phyloP scores from a whole-genome alignment of 2,113 vertebrate genomes.

The Oryzias celebensis region DNA sequence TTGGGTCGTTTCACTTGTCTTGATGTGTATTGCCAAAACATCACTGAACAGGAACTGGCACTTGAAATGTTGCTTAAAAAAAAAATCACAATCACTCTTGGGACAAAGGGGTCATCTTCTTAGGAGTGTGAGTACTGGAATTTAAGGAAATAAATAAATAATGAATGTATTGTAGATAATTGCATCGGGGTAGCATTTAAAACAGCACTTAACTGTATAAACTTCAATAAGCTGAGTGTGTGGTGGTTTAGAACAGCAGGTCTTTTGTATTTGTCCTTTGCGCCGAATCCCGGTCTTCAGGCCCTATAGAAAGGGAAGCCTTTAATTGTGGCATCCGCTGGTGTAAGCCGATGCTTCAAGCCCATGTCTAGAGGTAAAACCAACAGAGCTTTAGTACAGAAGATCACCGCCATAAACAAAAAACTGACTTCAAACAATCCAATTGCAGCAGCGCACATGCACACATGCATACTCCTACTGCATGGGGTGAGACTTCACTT shows the following conservation, averaged over 20 bases:
- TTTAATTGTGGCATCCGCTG: constrained; percentile 22
- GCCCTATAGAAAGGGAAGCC: constrained; percentile 3
- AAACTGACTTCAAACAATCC: constrained; percentile 20
- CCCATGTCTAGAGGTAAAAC: constrained; percentile 22
- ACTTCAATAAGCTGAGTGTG: constrained; percentile 51
- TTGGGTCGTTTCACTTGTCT: constrained; percentile 39
- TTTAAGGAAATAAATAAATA: constrained; percentile 47
- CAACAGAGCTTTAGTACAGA: constrained; percentile 20
- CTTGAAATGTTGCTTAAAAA: constrained; percentile 55
- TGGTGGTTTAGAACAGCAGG: constrained; percentile 46
- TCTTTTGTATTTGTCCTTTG: constrained; percentile 32
- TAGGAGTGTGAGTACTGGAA: constrained; percentile 54
- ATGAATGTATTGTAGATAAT: constrained; percentile 65
- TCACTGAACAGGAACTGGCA: constrained; percentile 61
- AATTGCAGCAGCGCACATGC: constrained; percentile 44
- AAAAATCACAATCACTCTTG: constrained; percentile 57
- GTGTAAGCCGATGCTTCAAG: constrained; percentile 10
- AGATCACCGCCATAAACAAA: constrained; percentile 4
- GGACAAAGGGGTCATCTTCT: constrained; percentile 15
- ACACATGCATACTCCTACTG: constrained; percentile 46
- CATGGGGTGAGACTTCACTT: constrained; percentile 33
- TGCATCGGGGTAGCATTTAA: constrained; percentile 46
- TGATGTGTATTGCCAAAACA: constrained; percentile 47
- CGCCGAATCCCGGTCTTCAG: constrained; percentile 27
- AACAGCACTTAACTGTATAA: constrained; percentile 58